Base-by-base conservation (phyloP, 2,888 invertebrate genomes). In the Cantharis rufa region DNA sequence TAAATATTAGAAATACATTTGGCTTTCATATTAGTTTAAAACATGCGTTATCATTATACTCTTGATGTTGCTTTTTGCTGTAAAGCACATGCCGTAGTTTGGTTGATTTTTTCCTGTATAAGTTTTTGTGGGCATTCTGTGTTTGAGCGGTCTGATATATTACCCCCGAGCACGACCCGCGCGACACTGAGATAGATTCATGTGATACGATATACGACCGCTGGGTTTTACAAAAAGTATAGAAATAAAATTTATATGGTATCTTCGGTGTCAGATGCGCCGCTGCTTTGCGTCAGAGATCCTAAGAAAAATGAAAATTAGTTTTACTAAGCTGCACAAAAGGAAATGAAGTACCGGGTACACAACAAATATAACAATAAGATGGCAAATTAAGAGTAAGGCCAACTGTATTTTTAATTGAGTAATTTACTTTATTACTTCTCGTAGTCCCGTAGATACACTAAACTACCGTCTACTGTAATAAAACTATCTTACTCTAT, bases 161-260 rank as follows among this genome's bases (percentile, higher is more conserved):
- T 81, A 83, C 84, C 81, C 74, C 82, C 79, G 83, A 82, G 84
- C 82, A 83, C 82, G 81, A 82, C 83, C 83, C 81, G 79, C 82
- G 83, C 82, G 84, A 85, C 85, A 84, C 82, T 83, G 84, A 85
- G 85, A 86, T 86, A 85, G 86, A 86, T 86, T 85, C 86, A 84
- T 86, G 84, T 84, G 85, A 85, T 84, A 82, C 84, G 82, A 84
- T 84, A 84, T 84, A 84, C 84, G 84, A 81, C 82, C 82, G 80
- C 69, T 78, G 83, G 81, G 81, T 81, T 81, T 82, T 79, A 78
- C 79, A 83, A 84, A 83, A 83, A 83, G 80, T 77, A 79, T 79
- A 80, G 81, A 78, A 79, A 82, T 81, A 78, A 82, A 84, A 83
- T 83, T 83, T 84, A 82, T 84, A 82, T 82, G 78, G 79, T 79